A percentile compares a stretch with the other conserved stretches of the same genome.
phyloP scores from a whole-genome alignment of 2,797 vertebrate genomes.

The Chanos chanos region DNA sequence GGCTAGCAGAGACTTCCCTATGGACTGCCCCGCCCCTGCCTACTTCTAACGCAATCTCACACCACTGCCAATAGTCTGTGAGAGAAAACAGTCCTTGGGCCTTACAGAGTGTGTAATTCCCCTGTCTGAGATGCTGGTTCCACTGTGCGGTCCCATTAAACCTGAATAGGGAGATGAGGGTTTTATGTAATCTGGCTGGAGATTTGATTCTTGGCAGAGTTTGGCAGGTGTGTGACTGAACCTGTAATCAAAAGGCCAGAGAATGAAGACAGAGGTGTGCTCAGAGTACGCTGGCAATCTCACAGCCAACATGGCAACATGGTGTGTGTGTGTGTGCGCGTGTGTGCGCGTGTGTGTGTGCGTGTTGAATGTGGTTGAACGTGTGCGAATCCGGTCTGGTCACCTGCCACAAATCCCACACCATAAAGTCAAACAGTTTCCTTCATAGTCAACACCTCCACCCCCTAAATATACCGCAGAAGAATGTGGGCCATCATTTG shows the following conservation, averaged over 20 bases:
- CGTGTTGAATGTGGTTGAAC: conserved; percentile 53
- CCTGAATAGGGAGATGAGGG: conserved; percentile 53
- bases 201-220: conserved; percentile 65
- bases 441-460: conserved; percentile 81
- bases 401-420: conserved; percentile 73
- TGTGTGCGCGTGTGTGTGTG: conserved; percentile 1
- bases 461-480: conserved; percentile 85
- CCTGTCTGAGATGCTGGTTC: conserved; percentile 25
- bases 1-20: no score
- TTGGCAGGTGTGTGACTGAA: conserved; percentile 58
- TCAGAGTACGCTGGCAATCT: conserved; percentile 51
- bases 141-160: conserved; percentile 58
- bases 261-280: conserved; percentile 41
- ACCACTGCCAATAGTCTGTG: no score
- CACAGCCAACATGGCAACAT: conserved; percentile 53
- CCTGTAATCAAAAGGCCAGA: conserved; percentile 41
- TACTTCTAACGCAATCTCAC: no score
- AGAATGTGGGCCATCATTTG: conserved; percentile 60
- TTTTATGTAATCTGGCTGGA: conserved; percentile 57
- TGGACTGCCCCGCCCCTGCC: no score
- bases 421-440: conserved; percentile 87
- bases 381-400: no score
- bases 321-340: conserved; percentile 4
- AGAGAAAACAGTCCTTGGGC: conserved; percentile 20
- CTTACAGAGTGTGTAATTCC: conserved; percentile 11